Evolutionary conservation across 2,113 vertebrate genomes (phyloP), one percentile per base, ranked within the genome.

Genomic region (Bubalus kerabau): DNA sequence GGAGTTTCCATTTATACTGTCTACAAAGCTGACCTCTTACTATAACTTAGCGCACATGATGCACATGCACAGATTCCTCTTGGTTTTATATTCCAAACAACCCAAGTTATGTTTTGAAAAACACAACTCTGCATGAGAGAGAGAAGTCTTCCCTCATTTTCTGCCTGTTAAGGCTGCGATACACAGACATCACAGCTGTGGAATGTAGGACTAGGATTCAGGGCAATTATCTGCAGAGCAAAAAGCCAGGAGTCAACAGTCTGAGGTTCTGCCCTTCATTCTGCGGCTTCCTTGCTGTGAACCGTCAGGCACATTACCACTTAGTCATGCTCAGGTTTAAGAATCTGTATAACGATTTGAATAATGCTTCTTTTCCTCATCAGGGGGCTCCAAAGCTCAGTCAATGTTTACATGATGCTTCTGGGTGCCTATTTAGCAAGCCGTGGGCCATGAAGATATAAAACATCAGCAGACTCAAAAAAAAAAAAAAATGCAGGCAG

Each of bases 351-450:
- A 88, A 95, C 71, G 26, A 97, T 95, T 52, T 94, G 60, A 97
- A 90, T 88, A 76, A 50, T 28, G 21, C 43, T 95, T 46, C 26
- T 89, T 32, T 90, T 93, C 87, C 95, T 95, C 95, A 95, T 92
- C 87, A 93, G 91, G 90, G 84, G 62, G 60, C 59, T 95, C 57
- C 82, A 74, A 28, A 91, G n/a, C 95, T 97, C 96, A 94, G 87
- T 71, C 76, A 91, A 26, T 81, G 83, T 96, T 97, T 91, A 91
- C 89, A 87, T 0, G 0, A 36, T 90, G 46, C 46, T 96, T 89
- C 89, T 76, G 54, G 92, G 60, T 78, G 57, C 64, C 86, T 71
- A 67, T 46, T 91, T 90, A 95, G 91, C 94, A 95, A 97, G 67
- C n/a, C 57, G 86, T 4, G 3, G 43, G 86, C 46, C 93, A 90